Base-by-base conservation (phyloP, 2,113 vertebrate genomes). In the Oreochromis tanganicae region DNA sequence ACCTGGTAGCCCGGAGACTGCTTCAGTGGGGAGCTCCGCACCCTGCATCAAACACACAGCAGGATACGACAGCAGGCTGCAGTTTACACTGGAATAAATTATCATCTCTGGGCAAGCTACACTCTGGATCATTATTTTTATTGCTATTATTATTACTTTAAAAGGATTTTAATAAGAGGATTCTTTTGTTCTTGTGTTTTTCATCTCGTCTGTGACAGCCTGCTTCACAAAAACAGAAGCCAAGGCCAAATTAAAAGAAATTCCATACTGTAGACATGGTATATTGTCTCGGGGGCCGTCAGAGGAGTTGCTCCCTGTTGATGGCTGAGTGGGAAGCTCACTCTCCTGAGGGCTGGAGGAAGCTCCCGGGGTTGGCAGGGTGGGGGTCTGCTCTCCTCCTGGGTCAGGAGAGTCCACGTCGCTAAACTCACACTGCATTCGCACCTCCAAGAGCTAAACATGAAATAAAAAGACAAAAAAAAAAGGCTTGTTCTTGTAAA, bases 1-100 rank as follows among this genome's bases (percentile, higher is more conserved):
- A 97, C 97, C 95, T 99, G 99, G 94, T 98, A 99, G 73, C 99
- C 99, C 41, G 98, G 96, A 92, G 97, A 98, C 94, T 99, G 98
- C 92, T 99, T 99, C 88, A 99, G 97, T 80, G 98, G 96, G 93
- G 97, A 97, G 93, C 94, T 97, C 94, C 97, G 98, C 93, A 99
- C 97, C 97, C 99, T 99, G 96, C 54, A 96, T 79, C 83, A 88
- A 90, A 91, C 82, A 85, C 87, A 93, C 90, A 82, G 84, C 85
- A 11, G 81, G 79, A 73, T 75, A 78, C 84, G 36, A 90, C 89
- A 75, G 52, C 88, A 80, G 75, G 85, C 21, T 5, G 52, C 46
- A 61, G 32, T 21, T 85, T 12, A 80, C 73, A 63, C 41, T 24
- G 66, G 54, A 91, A 90, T 82, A 56, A 90, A 81, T 88, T 7